Evolutionary conservation across 2,888 invertebrate species (phyloP), one percentile per base, ranked within the genome.

Genomic region (Drosophila monieri): DNA sequence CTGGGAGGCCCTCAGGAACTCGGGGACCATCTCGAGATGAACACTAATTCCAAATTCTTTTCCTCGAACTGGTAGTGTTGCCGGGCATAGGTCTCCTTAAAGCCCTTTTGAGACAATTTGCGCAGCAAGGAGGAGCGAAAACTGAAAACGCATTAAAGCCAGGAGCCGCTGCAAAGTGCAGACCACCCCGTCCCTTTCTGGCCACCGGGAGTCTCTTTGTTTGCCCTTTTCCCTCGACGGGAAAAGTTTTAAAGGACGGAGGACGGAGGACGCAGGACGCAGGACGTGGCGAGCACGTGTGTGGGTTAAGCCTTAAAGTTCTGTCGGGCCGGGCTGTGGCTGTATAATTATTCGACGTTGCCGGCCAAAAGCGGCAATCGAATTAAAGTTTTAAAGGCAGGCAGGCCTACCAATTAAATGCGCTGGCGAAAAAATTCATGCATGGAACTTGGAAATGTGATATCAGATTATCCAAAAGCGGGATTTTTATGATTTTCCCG

Each of bases 291-390:
- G 27, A 27, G 27, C 37, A 51, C 8, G 32, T 27, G 48, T 46
- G 32, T 25, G 60, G 47, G 35, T 67, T 58, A 71, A 71, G 72
- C 71, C 37, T 68, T 68, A 60, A 68, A 68, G 41, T 70, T 58
- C 9, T 27, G 27, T 27, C 27, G 15, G 55, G 43, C 43, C 59
- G 51, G 46, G 25, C 53, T 10, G 72, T 44, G 46, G 25, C 53
- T 10, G 72, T 44, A 71, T 72, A 62, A 55, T 61, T 54, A 60
- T 55, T 48, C 54, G 32, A 32, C 44, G 30, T 39, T 27, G 27
- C 37, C n/a, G 44, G 10, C 35, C 43, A 35, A 35, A 47, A 59
- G 10, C 37, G 35, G 35, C 35, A 44, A 35, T 35, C 35, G 35
- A 35, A 35, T 53, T 68, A 37, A 53, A 18, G 68, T 37, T 64